Percentiles rank a stretch among this genome's conserved stretches.
Conservation (phyloP, 2,113 vertebrate species). For the Gambusia holbrooki region DNA sequence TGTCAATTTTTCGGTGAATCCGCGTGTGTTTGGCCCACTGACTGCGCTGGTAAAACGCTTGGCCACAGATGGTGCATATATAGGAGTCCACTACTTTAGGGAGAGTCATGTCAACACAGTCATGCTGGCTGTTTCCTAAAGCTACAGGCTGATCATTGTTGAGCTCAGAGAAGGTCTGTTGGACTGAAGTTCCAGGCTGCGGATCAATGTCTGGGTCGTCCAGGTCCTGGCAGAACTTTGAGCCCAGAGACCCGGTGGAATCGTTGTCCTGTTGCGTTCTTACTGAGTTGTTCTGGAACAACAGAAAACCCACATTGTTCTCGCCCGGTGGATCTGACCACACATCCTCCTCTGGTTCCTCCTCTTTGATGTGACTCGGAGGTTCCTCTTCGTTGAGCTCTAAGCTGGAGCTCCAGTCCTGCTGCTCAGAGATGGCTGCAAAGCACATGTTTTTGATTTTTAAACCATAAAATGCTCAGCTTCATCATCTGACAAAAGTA, state of each 20-base stretch:
- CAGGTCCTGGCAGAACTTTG: not conserved
- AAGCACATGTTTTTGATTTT: not conserved
- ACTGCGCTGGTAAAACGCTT: constrained; percentile 32
- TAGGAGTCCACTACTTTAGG: constrained; percentile 41
- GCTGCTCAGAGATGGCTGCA: constrained; percentile 27
- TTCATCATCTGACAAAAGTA: not conserved
- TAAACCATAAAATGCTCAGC: not conserved
- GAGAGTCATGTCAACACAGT: not conserved
- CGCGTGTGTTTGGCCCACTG: constrained; percentile 55
- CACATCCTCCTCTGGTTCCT: constrained; percentile 25
- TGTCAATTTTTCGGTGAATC: constrained; percentile 19
- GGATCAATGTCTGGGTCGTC: not conserved
- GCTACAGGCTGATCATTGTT: not conserved
- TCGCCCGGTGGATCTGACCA: constrained; percentile 2
- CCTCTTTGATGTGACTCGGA: constrained; percentile 35
- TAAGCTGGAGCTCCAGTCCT: constrained; percentile 11
- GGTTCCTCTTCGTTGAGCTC: not conserved
- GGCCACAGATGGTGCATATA: constrained; percentile 53
- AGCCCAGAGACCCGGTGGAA: not conserved
- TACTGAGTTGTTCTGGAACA: not conserved
- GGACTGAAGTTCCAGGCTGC: constrained; percentile 15
- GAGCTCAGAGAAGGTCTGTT: not conserved
- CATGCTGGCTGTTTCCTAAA: constrained; percentile 1
- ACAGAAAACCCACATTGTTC: not conserved
- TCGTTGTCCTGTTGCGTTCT: not conserved